Evolutionary conservation across 1,140 invertebrate species (phyloP), one percentile per base, ranked within the genome.

Genomic region (Potamilus streckersoni): DNA sequence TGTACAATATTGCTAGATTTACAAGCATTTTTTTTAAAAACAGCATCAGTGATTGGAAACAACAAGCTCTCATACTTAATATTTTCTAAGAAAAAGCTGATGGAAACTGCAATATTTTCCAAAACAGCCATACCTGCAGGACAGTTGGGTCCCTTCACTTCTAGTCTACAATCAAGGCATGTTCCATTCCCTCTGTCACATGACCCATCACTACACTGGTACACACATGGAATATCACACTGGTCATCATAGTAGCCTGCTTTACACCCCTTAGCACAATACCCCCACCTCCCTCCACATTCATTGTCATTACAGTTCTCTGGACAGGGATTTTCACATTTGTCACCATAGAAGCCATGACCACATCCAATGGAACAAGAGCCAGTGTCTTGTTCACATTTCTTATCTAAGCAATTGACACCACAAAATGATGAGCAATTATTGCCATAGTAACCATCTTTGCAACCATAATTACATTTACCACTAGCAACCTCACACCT

Each of bases 251-350:
- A 73, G 64, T 66, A 77, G 0, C 75, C 69, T 27, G 14, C 5
- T 14, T 61, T 31, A 69, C 75, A 77, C 14, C 75, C 70, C 8
- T 31, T 16, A 2, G 31, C 13, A 60, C 75, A 77, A n/a, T 69
- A 38, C 16, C 75, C 75, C 2, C 27, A 19, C 31, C 67, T 49
- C 38, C 38, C 69, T 14, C 62, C 65, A 56, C 75, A 77, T 15
- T 20, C n/a, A 11, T 31, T 20, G 15, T 70, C 31, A 31, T 49
- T 58, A n/a, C 70, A 77, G 49, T 77, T 57, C 14, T 49, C 38
- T 31, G 20, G 72, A 56, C 75, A 77, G 3, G 63, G 75, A 13
- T 31, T 67, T n/a, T 77, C 70, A 72, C 75, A 77, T 23, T 19
- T 20, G 15, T 27, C 31, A 2, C 75, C 75, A 60, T 77, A 77